Evolutionary conservation across 2,888 invertebrate genomes (phyloP).

Genomic region (Acleris sparsana): DNA sequence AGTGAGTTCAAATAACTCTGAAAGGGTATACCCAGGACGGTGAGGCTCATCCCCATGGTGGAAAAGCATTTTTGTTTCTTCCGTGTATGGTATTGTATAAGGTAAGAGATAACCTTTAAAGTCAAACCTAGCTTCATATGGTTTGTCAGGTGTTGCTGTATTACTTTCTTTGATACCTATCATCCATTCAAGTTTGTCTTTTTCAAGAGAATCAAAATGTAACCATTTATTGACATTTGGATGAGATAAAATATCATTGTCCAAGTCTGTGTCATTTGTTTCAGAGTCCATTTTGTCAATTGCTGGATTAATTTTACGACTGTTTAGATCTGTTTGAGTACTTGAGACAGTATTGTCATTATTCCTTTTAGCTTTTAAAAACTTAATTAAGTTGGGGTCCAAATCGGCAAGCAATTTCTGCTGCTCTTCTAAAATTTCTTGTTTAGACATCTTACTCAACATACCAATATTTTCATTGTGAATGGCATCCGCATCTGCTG

Average conservation of each 20-base stretch:
- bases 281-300: constrained; percentile 59
- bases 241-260: constrained; percentile 83
- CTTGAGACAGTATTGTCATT: constrained; percentile 31
- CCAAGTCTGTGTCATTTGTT: constrained; percentile 64
- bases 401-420: constrained; percentile 85
- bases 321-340: constrained; percentile 35
- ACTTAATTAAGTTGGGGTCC: constrained; percentile 87
- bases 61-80: constrained; percentile 86
- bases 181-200: constrained; percentile 95
- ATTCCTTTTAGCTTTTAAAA: constrained; percentile 78
- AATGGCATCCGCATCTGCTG: constrained; percentile 82
- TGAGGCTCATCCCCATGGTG: constrained; percentile 97
- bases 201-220: constrained; percentile 93
- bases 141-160: constrained; percentile 80
- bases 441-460: constrained; percentile 86
- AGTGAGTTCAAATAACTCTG: constrained; percentile 92
- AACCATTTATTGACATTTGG: constrained; percentile 89
- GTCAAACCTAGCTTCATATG: constrained; percentile 92
- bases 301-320: constrained; percentile 20
- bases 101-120: constrained; percentile 91
- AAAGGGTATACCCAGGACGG: constrained; percentile 94
- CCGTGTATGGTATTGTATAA: constrained; percentile 84
- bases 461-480: constrained; percentile 89
- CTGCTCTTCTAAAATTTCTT: constrained; percentile 90
- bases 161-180: constrained; percentile 85